Base-by-base conservation (phyloP, 2,113 vertebrate genomes). In the Typhlomys cinereus region DNA sequence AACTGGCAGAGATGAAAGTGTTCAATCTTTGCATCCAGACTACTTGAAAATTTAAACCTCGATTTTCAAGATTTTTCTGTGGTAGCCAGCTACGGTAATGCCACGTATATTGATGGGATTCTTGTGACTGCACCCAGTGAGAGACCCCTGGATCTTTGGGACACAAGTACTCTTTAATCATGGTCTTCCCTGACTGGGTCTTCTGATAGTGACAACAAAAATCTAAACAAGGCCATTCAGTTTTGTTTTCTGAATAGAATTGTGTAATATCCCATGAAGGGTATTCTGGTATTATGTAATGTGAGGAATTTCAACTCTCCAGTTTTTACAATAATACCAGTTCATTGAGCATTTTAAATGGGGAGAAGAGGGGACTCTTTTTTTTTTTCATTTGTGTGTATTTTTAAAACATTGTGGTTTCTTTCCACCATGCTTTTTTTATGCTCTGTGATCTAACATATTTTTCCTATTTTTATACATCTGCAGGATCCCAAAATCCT, bases 401-500 rank as follows among this genome's bases (percentile, higher is more conserved):
- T 92, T 87, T 79, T 81, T 83, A 79, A 29, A 9, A 85, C 62
- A 88, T 15, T 69, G 4, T 86, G 17, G 1, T 82, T 92, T 90
- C 46, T 74, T 85, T 86, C 39, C 81, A 52, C 17, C 4, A 36
- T 80, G 13, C 59, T 88, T 67, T 57, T 18, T 31, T 14, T 29
- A 14, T 69, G 0, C 21, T 67, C 34, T 84, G 27, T 54, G 67
- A 66, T 57, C 29, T 97, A 91, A 97, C 52, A 17, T 89, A 18
- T 70, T 17, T 18, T 97, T 89, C 7, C 94, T 97, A 29, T 96
- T 13, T 96, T 80, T 89, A 59, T 64, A 29, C 48, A 29, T 88
- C 44, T 87, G 92, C 92, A 99, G 99, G 99, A 99, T 97, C 99
- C 99, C 54, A 99, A 99, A 98, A 99, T 99, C 87, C 93, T 99